Conservation (phyloP, 2,113 vertebrate species). For the Tamias sibiricus region DNA sequence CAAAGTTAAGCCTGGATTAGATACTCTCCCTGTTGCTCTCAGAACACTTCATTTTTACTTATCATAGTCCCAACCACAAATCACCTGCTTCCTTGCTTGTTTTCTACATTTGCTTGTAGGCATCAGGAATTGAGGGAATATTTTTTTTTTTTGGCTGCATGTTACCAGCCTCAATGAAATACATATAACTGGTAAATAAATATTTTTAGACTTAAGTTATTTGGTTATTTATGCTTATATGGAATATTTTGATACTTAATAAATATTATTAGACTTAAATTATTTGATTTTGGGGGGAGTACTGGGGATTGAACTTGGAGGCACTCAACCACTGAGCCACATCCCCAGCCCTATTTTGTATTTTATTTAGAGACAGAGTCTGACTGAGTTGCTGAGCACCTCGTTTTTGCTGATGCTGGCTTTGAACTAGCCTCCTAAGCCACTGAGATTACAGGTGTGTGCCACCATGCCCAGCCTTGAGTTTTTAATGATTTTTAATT, state of each 20-base stretch:
- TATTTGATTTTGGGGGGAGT: too few relatives aligned
- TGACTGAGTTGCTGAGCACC: too few relatives aligned
- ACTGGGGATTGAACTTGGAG: too few relatives aligned
- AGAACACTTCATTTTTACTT: not conserved
- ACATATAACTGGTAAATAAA: not conserved
- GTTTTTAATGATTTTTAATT: not conserved
- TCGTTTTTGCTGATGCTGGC: too few relatives aligned
- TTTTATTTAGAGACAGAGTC: too few relatives aligned
- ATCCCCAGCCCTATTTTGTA: too few relatives aligned
- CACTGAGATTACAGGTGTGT: too few relatives aligned
- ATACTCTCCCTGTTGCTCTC: not conserved
- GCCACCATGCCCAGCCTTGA: too few relatives aligned
- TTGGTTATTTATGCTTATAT: not conserved
- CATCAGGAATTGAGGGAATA: not conserved
- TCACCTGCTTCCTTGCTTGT: not conserved
- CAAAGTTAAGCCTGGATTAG: not conserved
- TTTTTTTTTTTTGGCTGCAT: not conserved
- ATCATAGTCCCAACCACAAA: not conserved
- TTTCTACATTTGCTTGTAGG: not conserved
- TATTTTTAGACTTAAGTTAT: not conserved
- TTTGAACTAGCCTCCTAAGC: too few relatives aligned
- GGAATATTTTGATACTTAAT: not conserved
- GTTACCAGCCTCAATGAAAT: not conserved
- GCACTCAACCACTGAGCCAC: too few relatives aligned
- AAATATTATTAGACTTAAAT: conserved; percentile 18